A percentile compares a stretch with the other conserved stretches of the same genome.
These are phyloP conservation scores for Poecilia velifera DNA, from an alignment of 2,797 vertebrate species.

Conservation along the genomic window DNA sequence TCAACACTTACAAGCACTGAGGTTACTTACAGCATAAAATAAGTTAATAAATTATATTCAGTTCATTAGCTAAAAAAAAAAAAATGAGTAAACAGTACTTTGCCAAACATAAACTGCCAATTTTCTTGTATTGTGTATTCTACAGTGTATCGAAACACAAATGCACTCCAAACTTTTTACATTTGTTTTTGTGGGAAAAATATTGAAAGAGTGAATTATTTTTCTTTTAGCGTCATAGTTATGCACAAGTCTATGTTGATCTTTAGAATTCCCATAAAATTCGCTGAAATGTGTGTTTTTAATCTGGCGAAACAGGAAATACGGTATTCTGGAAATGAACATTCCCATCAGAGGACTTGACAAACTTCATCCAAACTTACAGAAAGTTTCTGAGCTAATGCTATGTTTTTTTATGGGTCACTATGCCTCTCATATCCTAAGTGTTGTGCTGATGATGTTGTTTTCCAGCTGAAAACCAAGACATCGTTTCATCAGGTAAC, in stretches of 20 bases:
- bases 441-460: constrained; percentile 7
- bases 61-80: background rate
- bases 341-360: background rate
- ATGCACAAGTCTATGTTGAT: background rate
- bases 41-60: constrained; percentile 10
- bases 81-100: background rate
- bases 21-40: background rate
- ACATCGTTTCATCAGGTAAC: constrained; percentile 20
- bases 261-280: background rate
- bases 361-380: background rate
- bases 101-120: background rate
- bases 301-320: background rate
- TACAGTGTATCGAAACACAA: background rate
- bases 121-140: background rate
- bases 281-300: background rate
- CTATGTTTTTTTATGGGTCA: constrained; percentile 1
- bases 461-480: constrained; percentile 21
- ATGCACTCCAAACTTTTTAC: background rate
- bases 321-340: background rate
- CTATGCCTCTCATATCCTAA: background rate
- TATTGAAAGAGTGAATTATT: background rate
- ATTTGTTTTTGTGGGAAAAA: background rate
- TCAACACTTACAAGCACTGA: background rate
- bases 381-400: background rate
- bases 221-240: background rate